Conservation (phyloP, 2,113 vertebrate genomes). For the Phylloscopus trochiloides region DNA sequence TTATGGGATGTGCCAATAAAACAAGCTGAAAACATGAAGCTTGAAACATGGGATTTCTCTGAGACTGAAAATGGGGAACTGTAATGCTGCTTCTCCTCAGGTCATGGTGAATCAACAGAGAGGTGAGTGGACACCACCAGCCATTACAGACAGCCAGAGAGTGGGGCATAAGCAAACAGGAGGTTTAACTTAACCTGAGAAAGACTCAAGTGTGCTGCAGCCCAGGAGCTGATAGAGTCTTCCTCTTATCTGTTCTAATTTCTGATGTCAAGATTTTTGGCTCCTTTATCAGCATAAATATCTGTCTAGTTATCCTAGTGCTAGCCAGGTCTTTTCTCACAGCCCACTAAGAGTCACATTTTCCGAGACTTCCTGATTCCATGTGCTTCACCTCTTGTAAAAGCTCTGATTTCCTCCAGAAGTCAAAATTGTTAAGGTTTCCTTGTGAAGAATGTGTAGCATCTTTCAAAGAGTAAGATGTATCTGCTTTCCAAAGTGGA, state of each 20-base stretch:
- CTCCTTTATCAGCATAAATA: background rate
- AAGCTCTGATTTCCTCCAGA: background rate
- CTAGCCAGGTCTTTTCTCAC: background rate
- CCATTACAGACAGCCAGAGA: background rate
- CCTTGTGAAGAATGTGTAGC: background rate
- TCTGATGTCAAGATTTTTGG: background rate
- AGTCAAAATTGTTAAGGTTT: background rate
- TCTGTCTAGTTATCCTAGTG: background rate
- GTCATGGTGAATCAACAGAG: background rate
- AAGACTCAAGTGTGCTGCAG: background rate
- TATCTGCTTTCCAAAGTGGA: background rate
- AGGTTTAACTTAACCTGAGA: background rate
- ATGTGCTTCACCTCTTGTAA: background rate
- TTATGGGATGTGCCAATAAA: background rate
- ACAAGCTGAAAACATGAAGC: background rate
- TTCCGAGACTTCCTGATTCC: background rate
- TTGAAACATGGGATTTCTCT: background rate
- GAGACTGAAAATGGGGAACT: background rate
- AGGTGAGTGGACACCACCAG: background rate
- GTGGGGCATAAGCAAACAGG: background rate
- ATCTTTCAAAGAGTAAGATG: background rate
- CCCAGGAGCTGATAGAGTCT: background rate
- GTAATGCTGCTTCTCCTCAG: background rate
- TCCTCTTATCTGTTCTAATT: background rate
- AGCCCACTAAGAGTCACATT: background rate